Conservation (phyloP, 1,140 invertebrate genomes). For the Lasioglossum baleicum region DNA sequence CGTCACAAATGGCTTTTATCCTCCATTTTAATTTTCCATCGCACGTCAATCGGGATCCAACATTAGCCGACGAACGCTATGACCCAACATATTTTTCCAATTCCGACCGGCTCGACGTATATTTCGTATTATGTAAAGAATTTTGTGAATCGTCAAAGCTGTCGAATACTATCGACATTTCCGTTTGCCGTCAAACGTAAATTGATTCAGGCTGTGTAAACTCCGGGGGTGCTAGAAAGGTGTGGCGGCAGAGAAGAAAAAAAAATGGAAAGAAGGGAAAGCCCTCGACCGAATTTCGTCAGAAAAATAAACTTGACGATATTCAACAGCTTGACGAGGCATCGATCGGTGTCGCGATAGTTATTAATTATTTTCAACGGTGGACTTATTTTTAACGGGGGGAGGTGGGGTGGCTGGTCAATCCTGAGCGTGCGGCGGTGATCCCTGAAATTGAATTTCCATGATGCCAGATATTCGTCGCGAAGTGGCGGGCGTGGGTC, state of each 20-base stretch:
- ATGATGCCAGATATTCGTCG: constrained; percentile 35
- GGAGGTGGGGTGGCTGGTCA: constrained; percentile 17
- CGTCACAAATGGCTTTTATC: too few relatives aligned
- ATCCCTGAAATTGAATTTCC: constrained; percentile 61
- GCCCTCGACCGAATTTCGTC: not conserved
- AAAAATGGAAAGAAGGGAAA: not conserved
- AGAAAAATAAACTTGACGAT: not conserved
- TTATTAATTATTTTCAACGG: constrained; percentile 49
- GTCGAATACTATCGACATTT: not conserved
- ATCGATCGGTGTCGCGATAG: constrained; percentile 20
- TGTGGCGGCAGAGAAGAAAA: not conserved
- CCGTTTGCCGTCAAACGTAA: not conserved
- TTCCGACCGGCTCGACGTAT: not conserved
- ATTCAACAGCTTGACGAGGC: not conserved
- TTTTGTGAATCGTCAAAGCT: not conserved
- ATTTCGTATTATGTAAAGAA: not conserved
- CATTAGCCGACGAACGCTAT: too few relatives aligned
- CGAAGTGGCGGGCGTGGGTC: constrained; percentile 5
- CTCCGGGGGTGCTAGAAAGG: too few relatives aligned
- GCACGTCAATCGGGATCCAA: too few relatives aligned
- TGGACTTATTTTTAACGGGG: constrained; percentile 21
- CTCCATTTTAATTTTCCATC: too few relatives aligned
- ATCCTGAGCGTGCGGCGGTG: constrained; percentile 37
- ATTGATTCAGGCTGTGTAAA: not conserved
- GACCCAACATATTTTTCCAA: too few relatives aligned